phyloP scores from a whole-genome alignment of 2,888 invertebrate species.

The Encarsia formosa region DNA sequence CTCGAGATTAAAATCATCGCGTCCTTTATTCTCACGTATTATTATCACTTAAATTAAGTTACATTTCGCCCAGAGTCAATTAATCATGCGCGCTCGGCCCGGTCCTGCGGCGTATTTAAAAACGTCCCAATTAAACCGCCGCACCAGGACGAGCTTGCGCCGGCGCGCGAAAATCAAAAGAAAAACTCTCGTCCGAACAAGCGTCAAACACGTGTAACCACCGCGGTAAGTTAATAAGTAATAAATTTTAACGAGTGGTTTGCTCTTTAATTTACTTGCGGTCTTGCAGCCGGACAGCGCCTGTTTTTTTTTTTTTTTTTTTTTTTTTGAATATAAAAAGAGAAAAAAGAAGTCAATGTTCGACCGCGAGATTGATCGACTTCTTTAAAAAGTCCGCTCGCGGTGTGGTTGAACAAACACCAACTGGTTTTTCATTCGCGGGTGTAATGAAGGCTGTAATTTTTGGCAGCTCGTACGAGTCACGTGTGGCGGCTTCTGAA shows the following conservation, averaged over 20 bases:
- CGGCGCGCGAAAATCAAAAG: no score
- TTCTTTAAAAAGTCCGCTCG: neutral
- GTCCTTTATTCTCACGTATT: no score
- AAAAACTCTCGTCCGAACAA: no score
- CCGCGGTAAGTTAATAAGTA: conserved; percentile 16
- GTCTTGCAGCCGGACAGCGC: neutral
- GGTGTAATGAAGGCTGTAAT: conserved; percentile 7
- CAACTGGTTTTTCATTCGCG: neutral
- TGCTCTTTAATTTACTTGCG: conserved; percentile 6
- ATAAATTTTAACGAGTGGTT: conserved; percentile 20
- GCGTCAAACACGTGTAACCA: no score
- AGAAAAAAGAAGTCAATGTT: neutral
- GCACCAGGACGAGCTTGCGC: no score
- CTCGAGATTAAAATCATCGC: no score
- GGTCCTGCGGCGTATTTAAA: no score
- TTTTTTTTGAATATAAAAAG: neutral
- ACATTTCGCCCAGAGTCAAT: no score
- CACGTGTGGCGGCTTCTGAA: neutral
- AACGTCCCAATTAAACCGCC: no score
- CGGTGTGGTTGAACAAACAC: neutral
- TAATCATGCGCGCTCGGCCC: no score
- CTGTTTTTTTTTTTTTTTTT: neutral
- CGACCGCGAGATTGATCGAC: conserved; percentile 8
- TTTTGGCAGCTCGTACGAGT: neutral
- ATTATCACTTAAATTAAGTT: no score